phyloP scores from a whole-genome alignment of 2,113 vertebrate genomes.

The Carlito syrichta region DNA sequence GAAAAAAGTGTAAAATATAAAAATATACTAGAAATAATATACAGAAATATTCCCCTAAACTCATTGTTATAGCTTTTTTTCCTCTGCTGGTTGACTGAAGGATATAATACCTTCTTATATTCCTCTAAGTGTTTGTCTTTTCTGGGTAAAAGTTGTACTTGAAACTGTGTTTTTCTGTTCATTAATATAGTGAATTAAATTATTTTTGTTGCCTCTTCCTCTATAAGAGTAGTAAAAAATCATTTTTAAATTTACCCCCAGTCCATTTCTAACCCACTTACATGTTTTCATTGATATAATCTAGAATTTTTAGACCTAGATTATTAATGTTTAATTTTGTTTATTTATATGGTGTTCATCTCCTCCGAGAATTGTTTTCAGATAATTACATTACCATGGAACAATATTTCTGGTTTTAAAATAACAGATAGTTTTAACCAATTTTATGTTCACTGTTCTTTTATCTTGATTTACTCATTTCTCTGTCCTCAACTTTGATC shows the following conservation, averaged over 20 bases:
- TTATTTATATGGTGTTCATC: background rate
- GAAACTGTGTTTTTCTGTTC: background rate
- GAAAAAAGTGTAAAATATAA: background rate
- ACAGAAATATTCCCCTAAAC: background rate
- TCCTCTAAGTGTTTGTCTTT: background rate
- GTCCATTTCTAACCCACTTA: background rate
- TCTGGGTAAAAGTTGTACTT: background rate
- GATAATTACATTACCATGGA: background rate
- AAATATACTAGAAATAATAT: background rate
- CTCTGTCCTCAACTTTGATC: background rate
- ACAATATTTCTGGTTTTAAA: background rate
- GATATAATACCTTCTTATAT: background rate
- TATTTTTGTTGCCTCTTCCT: background rate
- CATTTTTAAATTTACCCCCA: background rate
- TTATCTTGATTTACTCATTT: background rate
- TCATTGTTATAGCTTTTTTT: background rate
- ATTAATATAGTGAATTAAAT: background rate
- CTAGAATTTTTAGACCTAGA: background rate
- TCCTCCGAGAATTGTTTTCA: constrained; percentile 22
- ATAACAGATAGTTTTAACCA: background rate
- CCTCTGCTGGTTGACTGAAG: background rate
- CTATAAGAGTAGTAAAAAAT: background rate
- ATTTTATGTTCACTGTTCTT: background rate
- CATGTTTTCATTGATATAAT: constrained; percentile 2
- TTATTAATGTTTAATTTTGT: constrained; percentile 19